These are phyloP conservation scores for Heterotis niloticus DNA, from an alignment of 2,113 vertebrate genomes.

Conservation along the genomic window DNA sequence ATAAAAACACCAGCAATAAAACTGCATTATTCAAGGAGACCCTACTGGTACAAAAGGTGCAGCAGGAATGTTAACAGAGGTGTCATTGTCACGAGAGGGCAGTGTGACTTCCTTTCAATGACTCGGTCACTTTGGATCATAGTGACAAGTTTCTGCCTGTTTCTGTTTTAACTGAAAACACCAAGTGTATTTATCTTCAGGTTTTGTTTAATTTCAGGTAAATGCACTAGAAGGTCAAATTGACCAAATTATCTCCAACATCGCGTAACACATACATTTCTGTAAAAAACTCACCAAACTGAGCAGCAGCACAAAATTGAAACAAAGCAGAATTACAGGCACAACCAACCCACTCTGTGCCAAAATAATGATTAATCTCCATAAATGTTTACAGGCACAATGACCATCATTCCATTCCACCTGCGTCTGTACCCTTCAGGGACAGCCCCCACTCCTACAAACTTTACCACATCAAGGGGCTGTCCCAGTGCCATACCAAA, in stretches of 20 bases:
- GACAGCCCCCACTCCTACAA: background rate
- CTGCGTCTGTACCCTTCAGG: background rate
- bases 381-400: background rate
- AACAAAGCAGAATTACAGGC: background rate
- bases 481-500: background rate
- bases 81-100: too few relatives aligned
- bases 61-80: too few relatives aligned
- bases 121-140: too few relatives aligned
- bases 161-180: background rate
- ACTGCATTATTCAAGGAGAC: too few relatives aligned
- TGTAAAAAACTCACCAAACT: background rate
- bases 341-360: background rate
- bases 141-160: too few relatives aligned
- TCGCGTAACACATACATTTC: background rate
- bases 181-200: background rate
- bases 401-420: background rate
- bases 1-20: too few relatives aligned
- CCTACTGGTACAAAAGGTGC: too few relatives aligned
- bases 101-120: too few relatives aligned
- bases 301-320: background rate
- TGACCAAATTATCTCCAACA: background rate
- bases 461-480: background rate
- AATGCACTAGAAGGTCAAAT: background rate
- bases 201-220: slow-evolving; percentile 4
- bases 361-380: slow-evolving; percentile 1